Percentiles rank a stretch among this genome's conserved stretches.
Conservation (phyloP, 1,140 invertebrate genomes). For the Meloidogyne exigua region DNA sequence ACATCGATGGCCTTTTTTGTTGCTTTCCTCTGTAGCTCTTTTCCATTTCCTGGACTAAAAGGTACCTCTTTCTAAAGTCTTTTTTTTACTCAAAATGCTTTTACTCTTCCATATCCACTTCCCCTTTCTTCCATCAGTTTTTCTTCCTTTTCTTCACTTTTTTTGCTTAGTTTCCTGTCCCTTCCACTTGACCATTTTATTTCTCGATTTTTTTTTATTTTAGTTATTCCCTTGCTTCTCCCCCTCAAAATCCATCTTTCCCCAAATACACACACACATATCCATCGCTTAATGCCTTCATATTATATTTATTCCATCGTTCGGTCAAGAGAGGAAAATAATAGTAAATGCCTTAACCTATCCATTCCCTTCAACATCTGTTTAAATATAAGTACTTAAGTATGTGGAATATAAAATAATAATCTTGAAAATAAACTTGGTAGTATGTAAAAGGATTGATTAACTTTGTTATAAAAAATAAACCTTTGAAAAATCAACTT, state of each 20-base stretch:
- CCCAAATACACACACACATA: not conserved
- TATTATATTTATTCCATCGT: not conserved
- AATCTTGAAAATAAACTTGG: too few species aligned
- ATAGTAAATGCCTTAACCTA: not conserved
- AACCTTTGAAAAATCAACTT: not conserved
- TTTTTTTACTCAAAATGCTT: not conserved
- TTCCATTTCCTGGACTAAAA: not conserved
- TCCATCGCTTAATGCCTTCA: not conserved
- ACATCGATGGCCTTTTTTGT: not conserved
- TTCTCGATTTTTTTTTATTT: not conserved
- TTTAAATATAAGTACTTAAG: not conserved
- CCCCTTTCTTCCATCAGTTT: not conserved
- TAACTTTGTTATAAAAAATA: not conserved
- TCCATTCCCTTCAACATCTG: not conserved
- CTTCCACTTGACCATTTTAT: not conserved
- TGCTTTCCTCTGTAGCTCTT: too few species aligned
- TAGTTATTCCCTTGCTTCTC: constrained; percentile 1
- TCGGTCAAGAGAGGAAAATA: not conserved
- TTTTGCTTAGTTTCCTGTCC: constrained; percentile 1
- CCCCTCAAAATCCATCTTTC: too few species aligned
- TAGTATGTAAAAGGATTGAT: too few species aligned
- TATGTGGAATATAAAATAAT: not conserved
- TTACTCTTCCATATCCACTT: not conserved
- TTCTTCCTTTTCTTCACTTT: not conserved
- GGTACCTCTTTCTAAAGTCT: not conserved